These are phyloP conservation scores for Sebastes fasciatus DNA, from an alignment of 2,113 vertebrate genomes.

Conservation along the genomic window DNA sequence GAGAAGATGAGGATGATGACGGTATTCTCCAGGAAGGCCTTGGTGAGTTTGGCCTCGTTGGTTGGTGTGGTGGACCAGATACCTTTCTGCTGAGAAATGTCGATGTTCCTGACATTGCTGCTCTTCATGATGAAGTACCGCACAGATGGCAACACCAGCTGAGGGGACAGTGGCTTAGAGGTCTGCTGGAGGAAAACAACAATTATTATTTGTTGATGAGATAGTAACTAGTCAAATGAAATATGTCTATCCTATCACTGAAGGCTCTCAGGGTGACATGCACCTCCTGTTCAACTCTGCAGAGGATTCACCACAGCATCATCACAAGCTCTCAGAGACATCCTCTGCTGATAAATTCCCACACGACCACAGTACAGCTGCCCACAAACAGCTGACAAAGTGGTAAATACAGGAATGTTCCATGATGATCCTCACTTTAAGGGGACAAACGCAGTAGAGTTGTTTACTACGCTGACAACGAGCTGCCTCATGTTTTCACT, in stretches of 20 bases:
- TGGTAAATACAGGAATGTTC: not conserved
- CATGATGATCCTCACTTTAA: not conserved
- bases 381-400: not conserved
- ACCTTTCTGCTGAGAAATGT: conserved; percentile 92
- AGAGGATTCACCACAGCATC: not conserved
- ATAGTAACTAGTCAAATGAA: not conserved
- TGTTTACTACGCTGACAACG: not conserved
- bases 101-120: conserved; percentile 90
- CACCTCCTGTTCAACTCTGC: not conserved
- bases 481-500: not conserved
- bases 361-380: not conserved
- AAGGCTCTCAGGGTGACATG: not conserved
- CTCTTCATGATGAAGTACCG: conserved; percentile 97
- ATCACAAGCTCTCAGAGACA: not conserved
- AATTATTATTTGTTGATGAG: not conserved
- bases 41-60: conserved; percentile 90
- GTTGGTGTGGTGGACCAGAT: conserved; percentile 93
- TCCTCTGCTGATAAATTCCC: not conserved
- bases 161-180: conserved; percentile 81
- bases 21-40: conserved; percentile 87
- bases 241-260: not conserved
- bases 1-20: conserved; percentile 93
- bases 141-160: conserved; percentile 72
- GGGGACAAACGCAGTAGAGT: no score
- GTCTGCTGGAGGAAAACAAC: conserved; percentile 47